A percentile compares a stretch with the other conserved stretches of the same genome.
Conservation (phyloP, 2,113 vertebrate species). For the Centropus unirufus region DNA sequence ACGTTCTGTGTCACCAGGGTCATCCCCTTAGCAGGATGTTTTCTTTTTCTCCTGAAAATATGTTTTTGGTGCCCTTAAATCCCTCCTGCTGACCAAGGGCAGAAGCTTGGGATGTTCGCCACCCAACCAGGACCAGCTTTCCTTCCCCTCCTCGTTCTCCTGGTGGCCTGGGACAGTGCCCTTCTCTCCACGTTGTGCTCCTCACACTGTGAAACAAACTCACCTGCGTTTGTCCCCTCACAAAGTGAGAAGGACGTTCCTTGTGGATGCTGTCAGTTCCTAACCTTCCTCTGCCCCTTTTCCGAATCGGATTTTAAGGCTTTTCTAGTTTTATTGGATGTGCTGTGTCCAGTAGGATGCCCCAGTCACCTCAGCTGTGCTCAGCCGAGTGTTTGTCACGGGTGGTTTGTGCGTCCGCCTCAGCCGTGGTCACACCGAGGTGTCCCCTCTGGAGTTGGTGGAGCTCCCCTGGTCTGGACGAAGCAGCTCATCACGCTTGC, state of each 20-base stretch:
- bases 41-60: constrained; percentile 43
- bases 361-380: not conserved
- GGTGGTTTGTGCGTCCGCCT: not conserved
- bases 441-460: not conserved
- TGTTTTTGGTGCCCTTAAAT: not conserved
- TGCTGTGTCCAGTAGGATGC: fast-evolving
- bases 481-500: not conserved
- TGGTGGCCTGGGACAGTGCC: not conserved
- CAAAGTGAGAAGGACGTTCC: not conserved
- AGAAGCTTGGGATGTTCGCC: not conserved
- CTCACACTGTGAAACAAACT: not conserved
- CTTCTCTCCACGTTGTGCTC: not conserved
- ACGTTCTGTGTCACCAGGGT: not conserved
- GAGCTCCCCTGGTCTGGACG: not conserved
- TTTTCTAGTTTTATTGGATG: not conserved
- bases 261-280: not conserved
- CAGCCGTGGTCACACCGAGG: not conserved
- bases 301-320: not conserved
- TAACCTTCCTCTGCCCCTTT: not conserved
- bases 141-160: not conserved
- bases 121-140: not conserved
- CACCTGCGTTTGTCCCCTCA: not conserved
- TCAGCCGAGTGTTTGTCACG: not conserved
- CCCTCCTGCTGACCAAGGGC: not conserved
- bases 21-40: not conserved